phyloP scores from a whole-genome alignment of 2,113 vertebrate genomes.

The Alosa alosa region DNA sequence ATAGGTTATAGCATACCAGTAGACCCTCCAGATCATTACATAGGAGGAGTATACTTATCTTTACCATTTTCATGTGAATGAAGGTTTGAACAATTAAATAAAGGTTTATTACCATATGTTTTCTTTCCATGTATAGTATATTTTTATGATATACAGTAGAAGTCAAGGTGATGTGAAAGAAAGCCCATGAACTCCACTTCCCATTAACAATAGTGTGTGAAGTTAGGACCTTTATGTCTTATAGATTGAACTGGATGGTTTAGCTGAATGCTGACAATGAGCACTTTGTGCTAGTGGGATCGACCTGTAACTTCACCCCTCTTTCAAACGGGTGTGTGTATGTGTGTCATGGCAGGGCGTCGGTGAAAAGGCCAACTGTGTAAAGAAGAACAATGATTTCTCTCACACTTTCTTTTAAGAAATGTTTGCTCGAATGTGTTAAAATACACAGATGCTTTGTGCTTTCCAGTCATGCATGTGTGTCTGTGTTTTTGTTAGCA shows the following conservation, averaged over 20 bases:
- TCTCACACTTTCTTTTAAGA: conserved; percentile 17
- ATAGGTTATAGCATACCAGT: background rate
- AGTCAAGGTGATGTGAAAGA: background rate
- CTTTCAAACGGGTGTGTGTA: background rate
- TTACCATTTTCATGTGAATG: background rate
- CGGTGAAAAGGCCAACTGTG: conserved; percentile 17
- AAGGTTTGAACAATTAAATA: background rate
- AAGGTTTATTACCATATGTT: background rate
- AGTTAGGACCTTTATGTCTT: background rate
- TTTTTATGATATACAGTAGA: background rate
- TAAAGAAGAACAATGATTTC: conserved; percentile 15
- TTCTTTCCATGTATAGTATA: background rate
- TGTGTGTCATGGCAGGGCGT: conserved; percentile 9
- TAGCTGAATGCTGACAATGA: background rate
- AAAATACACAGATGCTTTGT: background rate
- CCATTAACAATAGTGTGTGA: background rate
- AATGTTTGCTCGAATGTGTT: background rate
- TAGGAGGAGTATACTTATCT: background rate
- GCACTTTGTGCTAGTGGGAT: conserved; percentile 8
- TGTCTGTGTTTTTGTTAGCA: conserved; percentile 5
- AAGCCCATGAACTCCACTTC: background rate
- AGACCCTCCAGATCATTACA: too few species aligned
- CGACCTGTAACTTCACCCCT: background rate
- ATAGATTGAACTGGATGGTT: background rate
- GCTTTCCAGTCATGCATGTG: conserved; percentile 8